phyloP scores from a whole-genome alignment of 1,140 invertebrate genomes.

The Drosophila kepulauana region DNA sequence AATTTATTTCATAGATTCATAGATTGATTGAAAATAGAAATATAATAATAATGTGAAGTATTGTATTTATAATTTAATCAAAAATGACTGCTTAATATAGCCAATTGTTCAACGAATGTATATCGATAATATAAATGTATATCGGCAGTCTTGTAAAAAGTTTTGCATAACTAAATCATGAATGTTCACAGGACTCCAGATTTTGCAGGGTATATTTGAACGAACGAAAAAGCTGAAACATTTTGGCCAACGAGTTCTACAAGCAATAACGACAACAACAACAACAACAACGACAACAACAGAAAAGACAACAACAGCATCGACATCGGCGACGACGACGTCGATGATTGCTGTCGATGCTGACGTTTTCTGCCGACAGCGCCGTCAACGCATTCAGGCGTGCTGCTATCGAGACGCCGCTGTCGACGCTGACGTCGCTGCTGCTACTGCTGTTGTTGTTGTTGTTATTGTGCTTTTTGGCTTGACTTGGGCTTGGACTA shows the following conservation, averaged over 20 bases:
- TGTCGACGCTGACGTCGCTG: constrained; percentile 2
- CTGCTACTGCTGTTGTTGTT: neutral
- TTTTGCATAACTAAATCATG: too few relatives aligned
- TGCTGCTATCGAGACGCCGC: constrained; percentile 36
- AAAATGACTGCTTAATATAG: too few relatives aligned
- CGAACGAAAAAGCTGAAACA: constrained; percentile 42
- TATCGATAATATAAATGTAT: too few relatives aligned
- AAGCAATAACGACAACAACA: constrained; percentile 47
- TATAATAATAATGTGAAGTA: too few relatives aligned
- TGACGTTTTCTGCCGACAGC: neutral
- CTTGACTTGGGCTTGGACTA: constrained; percentile 35
- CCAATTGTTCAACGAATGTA: too few relatives aligned
- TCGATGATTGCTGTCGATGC: constrained; percentile 20
- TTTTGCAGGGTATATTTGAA: constrained; percentile 22
- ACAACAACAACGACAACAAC: constrained; percentile 41
- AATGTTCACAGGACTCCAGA: neutral
- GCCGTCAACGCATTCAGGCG: constrained; percentile 39
- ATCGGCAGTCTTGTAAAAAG: too few relatives aligned
- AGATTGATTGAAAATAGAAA: too few relatives aligned
- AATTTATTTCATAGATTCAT: too few relatives aligned
- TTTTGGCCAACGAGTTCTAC: constrained; percentile 74
- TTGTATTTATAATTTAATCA: too few relatives aligned
- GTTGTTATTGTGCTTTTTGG: constrained; percentile 29
- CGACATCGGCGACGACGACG: constrained; percentile 14
- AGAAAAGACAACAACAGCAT: constrained; percentile 15